These are phyloP conservation scores for Myathropa florea DNA, from an alignment of 2,888 invertebrate genomes.

Conservation along the genomic window DNA sequence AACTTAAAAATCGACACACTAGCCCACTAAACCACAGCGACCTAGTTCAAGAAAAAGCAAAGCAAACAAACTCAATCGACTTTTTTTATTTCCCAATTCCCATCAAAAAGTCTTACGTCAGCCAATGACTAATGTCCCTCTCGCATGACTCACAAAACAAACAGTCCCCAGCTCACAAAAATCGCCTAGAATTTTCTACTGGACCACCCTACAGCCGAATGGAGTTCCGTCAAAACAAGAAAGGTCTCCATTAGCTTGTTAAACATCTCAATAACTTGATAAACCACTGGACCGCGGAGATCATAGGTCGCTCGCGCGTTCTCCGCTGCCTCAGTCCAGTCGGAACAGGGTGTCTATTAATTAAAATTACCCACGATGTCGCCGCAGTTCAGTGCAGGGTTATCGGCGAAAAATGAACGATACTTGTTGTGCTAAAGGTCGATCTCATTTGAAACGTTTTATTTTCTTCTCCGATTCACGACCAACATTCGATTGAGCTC, in stretches of 20 bases:
- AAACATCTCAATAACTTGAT: conserved; percentile 41
- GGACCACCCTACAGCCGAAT: neutral
- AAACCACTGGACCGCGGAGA: conserved; percentile 24
- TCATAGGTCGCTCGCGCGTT: conserved; percentile 31
- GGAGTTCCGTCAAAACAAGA: neutral
- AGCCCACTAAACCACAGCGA: too few species aligned
- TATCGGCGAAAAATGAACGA: conserved; percentile 25
- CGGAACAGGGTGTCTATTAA: conserved; percentile 31
- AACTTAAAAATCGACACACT: too few species aligned
- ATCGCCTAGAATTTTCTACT: neutral
- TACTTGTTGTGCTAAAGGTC: conserved; percentile 14
- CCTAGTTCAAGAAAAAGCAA: too few species aligned
- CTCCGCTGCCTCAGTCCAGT: neutral
- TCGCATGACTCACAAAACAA: neutral
- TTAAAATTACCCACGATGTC: conserved; percentile 48
- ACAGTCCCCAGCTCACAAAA: neutral
- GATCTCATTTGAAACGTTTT: neutral
- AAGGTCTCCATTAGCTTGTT: conserved; percentile 8
- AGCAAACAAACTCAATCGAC: too few species aligned
- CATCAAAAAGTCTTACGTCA: too few species aligned
- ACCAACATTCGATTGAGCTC: neutral
- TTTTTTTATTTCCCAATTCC: too few species aligned
- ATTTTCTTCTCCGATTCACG: neutral
- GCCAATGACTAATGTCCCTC: neutral
- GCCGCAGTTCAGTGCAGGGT: conserved; percentile 38